Base-by-base conservation (phyloP, 1,140 invertebrate genomes). In the Diorhabda carinulata region DNA sequence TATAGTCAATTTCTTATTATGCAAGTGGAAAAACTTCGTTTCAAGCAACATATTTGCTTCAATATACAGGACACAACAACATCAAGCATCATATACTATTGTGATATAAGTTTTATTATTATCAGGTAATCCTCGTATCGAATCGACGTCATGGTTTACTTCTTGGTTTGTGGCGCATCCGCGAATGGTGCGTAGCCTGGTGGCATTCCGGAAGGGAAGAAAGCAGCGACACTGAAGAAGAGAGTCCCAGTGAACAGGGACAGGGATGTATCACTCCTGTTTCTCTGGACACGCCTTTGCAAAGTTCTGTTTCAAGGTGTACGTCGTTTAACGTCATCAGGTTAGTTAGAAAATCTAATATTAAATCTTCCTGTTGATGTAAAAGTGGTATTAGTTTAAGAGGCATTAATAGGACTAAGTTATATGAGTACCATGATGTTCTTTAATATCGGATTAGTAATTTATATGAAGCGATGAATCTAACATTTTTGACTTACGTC, bases 121-220 rank as follows among this genome's bases (percentile, higher is more conserved):
- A 52, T n/a, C 47, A 52, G 47, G 47, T 52, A 52, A 52, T 52
- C 5, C 58, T 67, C 43, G 57, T 47, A 8, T 9, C 65, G 9
- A 70, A 67, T 61, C 68, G 67, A 66, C 72, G 67, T 68, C 67
- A 66, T 8, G 77, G 71, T 40, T 78, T 74, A 71, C 71, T 78
- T 8, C 56, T 69, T 10, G 75, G 78, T 43, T 65, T 78, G 9
- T 74, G 73, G 66, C 72, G 82, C 59, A 79, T 93, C 57, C 86
- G 90, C 72, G 87, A 88, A 72, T 93, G 91, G 91, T 93, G 91
- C 80, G 86, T 92, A 45, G 91, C 91, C 71, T 93, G 91, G 91
- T 93, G 91, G 91, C 91, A 92, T 78, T 92, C 91, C 40, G 91
- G 92, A 0, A 83, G 90, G 43, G 91, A 92, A 60, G 91, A 93